Percentiles rank a stretch among this genome's conserved stretches.
Conservation (phyloP, 2,888 invertebrate genomes). For the Acleris laterana region DNA sequence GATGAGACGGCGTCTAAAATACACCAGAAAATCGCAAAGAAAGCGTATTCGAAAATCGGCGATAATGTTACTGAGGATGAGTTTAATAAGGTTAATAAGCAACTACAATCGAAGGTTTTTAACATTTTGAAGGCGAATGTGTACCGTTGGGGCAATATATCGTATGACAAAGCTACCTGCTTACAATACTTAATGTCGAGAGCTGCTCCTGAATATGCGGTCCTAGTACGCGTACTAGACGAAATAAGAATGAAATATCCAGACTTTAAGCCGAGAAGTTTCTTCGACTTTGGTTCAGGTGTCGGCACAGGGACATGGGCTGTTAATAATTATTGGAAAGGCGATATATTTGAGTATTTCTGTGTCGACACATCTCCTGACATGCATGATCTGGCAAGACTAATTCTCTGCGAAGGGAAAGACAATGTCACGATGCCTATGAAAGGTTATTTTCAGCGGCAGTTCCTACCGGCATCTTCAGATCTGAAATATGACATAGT, state of each 20-base stretch:
- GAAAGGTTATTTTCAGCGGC: conserved; percentile 89
- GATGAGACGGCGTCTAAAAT: conserved; percentile 71
- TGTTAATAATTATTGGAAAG: conserved; percentile 88
- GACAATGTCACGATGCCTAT: conserved; percentile 84
- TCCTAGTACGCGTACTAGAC: conserved; percentile 87
- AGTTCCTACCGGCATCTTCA: conserved; percentile 90
- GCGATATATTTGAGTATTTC: conserved; percentile 90
- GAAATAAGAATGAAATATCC: conserved; percentile 88
- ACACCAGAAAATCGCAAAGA: conserved; percentile 63
- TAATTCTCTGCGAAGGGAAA: conserved; percentile 87
- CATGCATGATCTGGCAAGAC: conserved; percentile 92
- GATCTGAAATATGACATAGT: conserved; percentile 90
- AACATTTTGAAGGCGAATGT: conserved; percentile 84
- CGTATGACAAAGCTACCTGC: conserved; percentile 86
- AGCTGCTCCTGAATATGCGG: conserved; percentile 90
- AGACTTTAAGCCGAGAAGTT: conserved; percentile 88
- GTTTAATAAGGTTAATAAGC: conserved; percentile 68
- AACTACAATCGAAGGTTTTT: conserved; percentile 81
- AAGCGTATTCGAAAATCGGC: conserved; percentile 54
- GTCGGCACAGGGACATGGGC: conserved; percentile 95
- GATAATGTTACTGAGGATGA: conserved; percentile 61
- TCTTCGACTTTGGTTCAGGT: conserved; percentile 97
- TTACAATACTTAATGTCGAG: conserved; percentile 89
- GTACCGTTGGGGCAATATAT: conserved; percentile 90
- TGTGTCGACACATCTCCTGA: conserved; percentile 92